Conservation (phyloP, 2,888 invertebrate species). For the Willowsia nigromaculata region DNA sequence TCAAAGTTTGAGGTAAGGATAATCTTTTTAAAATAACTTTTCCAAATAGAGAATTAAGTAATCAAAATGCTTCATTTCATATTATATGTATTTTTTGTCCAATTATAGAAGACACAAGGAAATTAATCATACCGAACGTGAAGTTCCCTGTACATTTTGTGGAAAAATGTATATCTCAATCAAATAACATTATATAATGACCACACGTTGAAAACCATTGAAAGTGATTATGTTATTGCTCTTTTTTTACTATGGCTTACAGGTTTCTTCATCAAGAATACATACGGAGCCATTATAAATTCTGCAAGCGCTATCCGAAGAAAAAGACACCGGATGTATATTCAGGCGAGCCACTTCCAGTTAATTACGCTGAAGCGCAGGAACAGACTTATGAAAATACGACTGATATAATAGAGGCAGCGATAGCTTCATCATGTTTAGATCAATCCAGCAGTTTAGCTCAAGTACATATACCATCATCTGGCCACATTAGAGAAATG, state of each 20-base stretch:
- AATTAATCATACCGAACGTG: constrained; percentile 18
- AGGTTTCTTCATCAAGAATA: constrained; percentile 51
- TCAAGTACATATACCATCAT: too few species aligned
- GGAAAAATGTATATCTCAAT: constrained; percentile 35
- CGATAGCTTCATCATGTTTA: neutral
- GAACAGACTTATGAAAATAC: neutral
- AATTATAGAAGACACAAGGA: constrained; percentile 32
- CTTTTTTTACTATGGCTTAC: neutral
- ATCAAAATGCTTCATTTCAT: neutral
- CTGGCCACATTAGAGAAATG: too few species aligned
- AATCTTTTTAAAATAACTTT: neutral
- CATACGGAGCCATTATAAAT: constrained; percentile 20
- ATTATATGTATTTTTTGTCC: neutral
- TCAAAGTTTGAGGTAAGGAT: constrained; percentile 50
- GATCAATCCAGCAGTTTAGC: too few species aligned
- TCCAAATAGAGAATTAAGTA: neutral
- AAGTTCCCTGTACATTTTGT: constrained; percentile 38
- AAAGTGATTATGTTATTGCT: neutral
- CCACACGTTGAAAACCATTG: neutral
- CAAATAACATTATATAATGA: too few species aligned
- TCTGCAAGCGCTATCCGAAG: constrained; percentile 9
- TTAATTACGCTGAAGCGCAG: neutral
- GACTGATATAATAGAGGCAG: neutral
- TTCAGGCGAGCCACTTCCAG: neutral
- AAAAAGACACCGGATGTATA: neutral